Percentiles rank a stretch among this genome's conserved stretches.
These are phyloP conservation scores for Ellobium chinense DNA, from an alignment of 2,888 invertebrate species.

Conservation along the genomic window DNA sequence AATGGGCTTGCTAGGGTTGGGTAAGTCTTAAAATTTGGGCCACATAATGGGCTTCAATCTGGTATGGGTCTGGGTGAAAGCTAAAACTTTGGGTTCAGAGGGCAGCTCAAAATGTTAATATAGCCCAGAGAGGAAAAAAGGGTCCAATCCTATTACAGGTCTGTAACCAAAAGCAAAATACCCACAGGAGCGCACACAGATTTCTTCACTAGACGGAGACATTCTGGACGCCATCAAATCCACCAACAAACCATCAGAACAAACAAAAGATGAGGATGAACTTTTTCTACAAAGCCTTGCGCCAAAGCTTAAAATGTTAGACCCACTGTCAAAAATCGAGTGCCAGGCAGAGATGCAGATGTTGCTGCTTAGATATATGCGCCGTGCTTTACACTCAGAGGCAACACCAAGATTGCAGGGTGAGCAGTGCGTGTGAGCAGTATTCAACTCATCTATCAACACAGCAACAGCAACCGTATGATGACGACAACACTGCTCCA, in stretches of 20 bases:
- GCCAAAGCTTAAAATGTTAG: not conserved
- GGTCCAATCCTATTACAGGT: too few species aligned
- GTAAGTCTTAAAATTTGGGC: too few species aligned
- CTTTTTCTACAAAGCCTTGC: slow-evolving; percentile 7
- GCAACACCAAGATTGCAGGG: not conserved
- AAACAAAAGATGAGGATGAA: slow-evolving; percentile 11
- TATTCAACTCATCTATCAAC: not conserved
- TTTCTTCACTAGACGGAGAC: not conserved
- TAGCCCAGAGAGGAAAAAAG: too few species aligned
- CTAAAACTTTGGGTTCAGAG: too few species aligned
- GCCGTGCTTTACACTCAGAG: not conserved
- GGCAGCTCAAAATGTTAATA: too few species aligned
- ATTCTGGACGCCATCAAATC: slow-evolving; percentile 5
- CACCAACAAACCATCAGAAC: not conserved
- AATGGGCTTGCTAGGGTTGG: too few species aligned
- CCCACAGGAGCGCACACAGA: not conserved
- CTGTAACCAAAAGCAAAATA: too few species aligned
- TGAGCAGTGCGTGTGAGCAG: not conserved
- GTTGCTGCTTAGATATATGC: not conserved
- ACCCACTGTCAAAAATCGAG: not conserved
- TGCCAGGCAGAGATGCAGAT: slow-evolving; percentile 4
- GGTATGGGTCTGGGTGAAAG: too few species aligned
- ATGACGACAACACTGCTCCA: not conserved
- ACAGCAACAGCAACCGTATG: not conserved
- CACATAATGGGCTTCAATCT: too few species aligned